Percentiles rank a stretch among this genome's conserved stretches.
phyloP scores from a whole-genome alignment of 2,888 invertebrate species.

The Eutolmus rufibarbis region DNA sequence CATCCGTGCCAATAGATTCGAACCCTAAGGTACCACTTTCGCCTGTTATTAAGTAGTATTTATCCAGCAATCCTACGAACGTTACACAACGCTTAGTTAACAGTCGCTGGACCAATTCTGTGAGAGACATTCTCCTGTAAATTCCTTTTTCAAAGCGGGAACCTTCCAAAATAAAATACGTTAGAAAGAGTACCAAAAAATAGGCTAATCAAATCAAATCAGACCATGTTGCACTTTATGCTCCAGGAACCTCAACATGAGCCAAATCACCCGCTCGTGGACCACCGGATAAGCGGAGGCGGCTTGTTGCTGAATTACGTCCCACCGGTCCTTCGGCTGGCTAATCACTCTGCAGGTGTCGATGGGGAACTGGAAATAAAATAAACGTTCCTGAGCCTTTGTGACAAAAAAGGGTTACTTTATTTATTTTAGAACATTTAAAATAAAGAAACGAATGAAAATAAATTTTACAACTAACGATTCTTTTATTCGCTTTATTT shows the following conservation, averaged over 20 bases:
- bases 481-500: too few species aligned
- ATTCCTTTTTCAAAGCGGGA: conserved; percentile 58
- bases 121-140: conserved; percentile 62
- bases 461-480: too few species aligned
- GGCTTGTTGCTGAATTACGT: conserved; percentile 55
- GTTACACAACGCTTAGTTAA: conserved; percentile 65
- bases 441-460: too few species aligned
- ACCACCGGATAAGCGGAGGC: conserved; percentile 72
- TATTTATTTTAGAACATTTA: too few species aligned
- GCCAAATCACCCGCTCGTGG: conserved; percentile 70
- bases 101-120: conserved; percentile 65
- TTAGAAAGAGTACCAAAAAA: neutral
- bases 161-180: conserved; percentile 47
- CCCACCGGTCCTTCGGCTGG: conserved; percentile 53
- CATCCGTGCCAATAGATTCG: conserved; percentile 64
- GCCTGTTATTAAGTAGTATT: conserved; percentile 61
- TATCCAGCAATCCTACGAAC: conserved; percentile 64
- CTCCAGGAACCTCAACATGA: conserved; percentile 71
- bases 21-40: conserved; percentile 65
- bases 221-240: conserved; percentile 65
- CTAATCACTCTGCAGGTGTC: conserved; percentile 55
- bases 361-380: conserved; percentile 55
- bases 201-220: neutral
- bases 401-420: too few species aligned
- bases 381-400: too few species aligned